Percentiles rank a stretch among this genome's conserved stretches.
These are phyloP conservation scores for Zaprionus camerounensis DNA, from an alignment of 1,140 invertebrate genomes.

Conservation along the genomic window DNA sequence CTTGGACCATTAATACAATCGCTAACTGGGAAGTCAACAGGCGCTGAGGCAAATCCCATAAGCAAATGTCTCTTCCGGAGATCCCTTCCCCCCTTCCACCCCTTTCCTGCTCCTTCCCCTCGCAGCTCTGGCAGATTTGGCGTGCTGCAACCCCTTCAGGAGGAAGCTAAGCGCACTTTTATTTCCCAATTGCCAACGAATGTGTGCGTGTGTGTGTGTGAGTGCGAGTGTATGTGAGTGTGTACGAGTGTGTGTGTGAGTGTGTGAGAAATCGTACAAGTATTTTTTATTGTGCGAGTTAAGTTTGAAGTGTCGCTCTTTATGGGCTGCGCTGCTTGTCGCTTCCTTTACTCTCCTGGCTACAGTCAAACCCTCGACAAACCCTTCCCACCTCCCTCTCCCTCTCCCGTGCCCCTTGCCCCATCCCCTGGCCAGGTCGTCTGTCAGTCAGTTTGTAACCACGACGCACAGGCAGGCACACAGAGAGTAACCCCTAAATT, in stretches of 20 bases:
- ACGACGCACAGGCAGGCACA: conserved; percentile 18
- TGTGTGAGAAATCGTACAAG: conserved; percentile 50
- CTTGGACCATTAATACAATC: conserved; percentile 69
- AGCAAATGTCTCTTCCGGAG: conserved; percentile 51
- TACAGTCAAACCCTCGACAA: conserved; percentile 9
- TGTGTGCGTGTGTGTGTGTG: conserved; percentile 8
- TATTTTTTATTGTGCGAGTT: conserved; percentile 78
- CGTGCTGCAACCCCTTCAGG: conserved; percentile 51
- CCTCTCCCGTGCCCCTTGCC: not conserved
- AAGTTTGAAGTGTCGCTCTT: conserved; percentile 79
- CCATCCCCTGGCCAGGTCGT: conserved; percentile 10
- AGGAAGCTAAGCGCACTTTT: conserved; percentile 28
- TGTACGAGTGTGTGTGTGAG: not conserved
- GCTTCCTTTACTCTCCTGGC: not conserved
- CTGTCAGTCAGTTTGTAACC: conserved; percentile 62
- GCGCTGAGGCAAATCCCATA: conserved; percentile 63
- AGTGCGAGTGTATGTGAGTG: not conserved
- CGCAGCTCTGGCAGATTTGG: not conserved
- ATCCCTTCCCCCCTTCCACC: not conserved
- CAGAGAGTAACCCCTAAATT: conserved; percentile 80
- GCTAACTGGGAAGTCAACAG: conserved; percentile 76
- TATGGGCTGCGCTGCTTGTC: conserved; percentile 41
- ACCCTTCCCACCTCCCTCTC: not conserved
- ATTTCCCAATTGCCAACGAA: conserved; percentile 24
- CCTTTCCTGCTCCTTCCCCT: not conserved